Percentiles rank a stretch among this genome's conserved stretches.
phyloP scores from a whole-genome alignment of 2,888 invertebrate species.

The Emmelina monodactyla region DNA sequence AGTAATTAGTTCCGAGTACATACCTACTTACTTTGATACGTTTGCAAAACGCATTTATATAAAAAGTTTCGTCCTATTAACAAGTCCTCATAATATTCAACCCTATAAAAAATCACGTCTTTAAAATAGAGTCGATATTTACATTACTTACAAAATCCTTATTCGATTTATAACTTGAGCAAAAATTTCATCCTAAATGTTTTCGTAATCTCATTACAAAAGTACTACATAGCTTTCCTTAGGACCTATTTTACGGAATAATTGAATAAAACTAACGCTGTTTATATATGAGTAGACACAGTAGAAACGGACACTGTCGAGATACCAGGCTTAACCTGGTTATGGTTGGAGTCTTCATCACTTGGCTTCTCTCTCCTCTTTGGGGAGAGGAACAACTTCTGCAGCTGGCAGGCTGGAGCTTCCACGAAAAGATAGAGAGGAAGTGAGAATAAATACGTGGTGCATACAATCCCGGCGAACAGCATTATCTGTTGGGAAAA shows the following conservation, averaged over 20 bases:
- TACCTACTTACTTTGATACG: no score
- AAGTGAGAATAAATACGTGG: slow-evolving; percentile 39
- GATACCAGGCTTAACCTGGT: slow-evolving; percentile 44
- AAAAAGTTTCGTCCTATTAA: no score
- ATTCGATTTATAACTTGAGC: no score
- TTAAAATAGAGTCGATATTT: no score
- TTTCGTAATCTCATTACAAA: slow-evolving; percentile 3
- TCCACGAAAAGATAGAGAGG: slow-evolving; percentile 51
- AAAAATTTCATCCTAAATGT: slow-evolving; percentile 1
- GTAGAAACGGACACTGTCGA: slow-evolving; percentile 49
- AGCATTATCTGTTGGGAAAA: slow-evolving; percentile 43
- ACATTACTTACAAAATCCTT: not conserved
- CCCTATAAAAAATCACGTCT: no score
- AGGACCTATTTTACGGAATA: no score
- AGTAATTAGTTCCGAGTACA: no score
- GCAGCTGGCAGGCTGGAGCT: slow-evolving; percentile 47
- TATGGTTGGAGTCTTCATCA: slow-evolving; percentile 31
- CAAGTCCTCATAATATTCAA: no score
- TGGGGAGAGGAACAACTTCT: slow-evolving; percentile 43
- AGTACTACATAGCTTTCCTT: no score
- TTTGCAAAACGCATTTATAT: no score
- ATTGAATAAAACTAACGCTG: not conserved
- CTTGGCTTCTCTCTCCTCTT: slow-evolving; percentile 32
- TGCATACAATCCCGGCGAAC: slow-evolving; percentile 46
- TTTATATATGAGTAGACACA: slow-evolving; percentile 51